These are phyloP conservation scores for Cephus spinipes DNA, from an alignment of 2,888 invertebrate genomes.

Conservation along the genomic window DNA sequence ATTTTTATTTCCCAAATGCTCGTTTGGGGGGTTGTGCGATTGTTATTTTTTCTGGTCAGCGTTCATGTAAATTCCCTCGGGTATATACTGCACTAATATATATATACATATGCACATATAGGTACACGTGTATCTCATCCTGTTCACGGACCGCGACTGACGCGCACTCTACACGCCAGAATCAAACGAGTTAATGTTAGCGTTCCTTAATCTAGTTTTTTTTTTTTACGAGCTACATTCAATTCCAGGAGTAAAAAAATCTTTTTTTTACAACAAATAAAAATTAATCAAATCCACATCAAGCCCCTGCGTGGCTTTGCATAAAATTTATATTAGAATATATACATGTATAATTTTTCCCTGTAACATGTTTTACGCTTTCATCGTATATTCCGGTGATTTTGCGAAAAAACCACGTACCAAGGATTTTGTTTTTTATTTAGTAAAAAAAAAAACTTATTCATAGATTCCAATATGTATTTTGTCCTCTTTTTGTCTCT, in stretches of 20 bases:
- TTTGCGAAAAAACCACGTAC: no score
- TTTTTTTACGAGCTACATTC: slow-evolving; percentile 15
- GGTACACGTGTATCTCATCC: neutral
- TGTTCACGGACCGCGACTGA: neutral
- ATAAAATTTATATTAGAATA: no score
- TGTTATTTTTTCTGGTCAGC: neutral
- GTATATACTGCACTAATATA: neutral
- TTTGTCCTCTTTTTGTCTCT: neutral
- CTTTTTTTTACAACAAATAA: no score
- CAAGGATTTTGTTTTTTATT: no score
- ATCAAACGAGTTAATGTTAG: slow-evolving; percentile 35
- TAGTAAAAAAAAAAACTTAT: no score
- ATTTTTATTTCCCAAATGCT: neutral
- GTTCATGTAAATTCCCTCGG: neutral
- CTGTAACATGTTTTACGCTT: no score
- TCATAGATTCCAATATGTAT: neutral
- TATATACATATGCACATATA: neutral
- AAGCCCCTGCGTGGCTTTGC: no score
- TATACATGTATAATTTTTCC: no score
- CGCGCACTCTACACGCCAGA: slow-evolving; percentile 14
- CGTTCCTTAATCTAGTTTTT: slow-evolving; percentile 25
- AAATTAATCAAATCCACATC: no score
- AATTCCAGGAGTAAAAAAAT: neutral
- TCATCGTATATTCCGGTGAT: no score
- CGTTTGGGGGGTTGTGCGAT: neutral